Evolutionary conservation across 2,888 invertebrate genomes (phyloP), one percentile per base, ranked within the genome.

Genomic region (Himalopsyche anomala): DNA sequence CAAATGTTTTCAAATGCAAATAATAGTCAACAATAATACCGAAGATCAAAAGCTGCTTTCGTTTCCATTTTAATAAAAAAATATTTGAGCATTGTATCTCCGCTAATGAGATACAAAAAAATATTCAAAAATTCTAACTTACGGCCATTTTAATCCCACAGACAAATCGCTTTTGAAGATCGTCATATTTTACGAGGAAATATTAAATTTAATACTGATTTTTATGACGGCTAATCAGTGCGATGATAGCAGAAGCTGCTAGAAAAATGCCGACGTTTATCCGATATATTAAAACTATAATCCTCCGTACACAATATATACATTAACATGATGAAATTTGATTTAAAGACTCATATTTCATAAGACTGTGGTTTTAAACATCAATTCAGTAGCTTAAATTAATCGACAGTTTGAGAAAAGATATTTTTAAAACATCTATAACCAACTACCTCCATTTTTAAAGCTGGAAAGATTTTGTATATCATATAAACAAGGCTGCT

Each of bases 301-400:
- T 38, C 15, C 19, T 36, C 11, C 12, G 38, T 51, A 74, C 36
- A 74, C 36, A 74, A 36, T 74, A 62, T 28, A 74, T 15, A 74
- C 36, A 28, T 74, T 74, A 15, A 51, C 3, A 15, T 8, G 15
- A 4, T 51, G 51, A 19, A 12, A 36, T 74, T 12, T 12, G 38
- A 15, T 36, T 5, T 28, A 28, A 36, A 9, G 74, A 19, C 36
- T 74, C 74, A 38, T 38, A 74, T 74, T 74, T 74, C 74, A 74
- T 74, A 36, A 38, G 36, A 38, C 38, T 36, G 74, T 74, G 38
- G 15, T 12, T 12, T 74, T 9, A 36, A 74, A 74, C 74, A 74
- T 74, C 74, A 38, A 74, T 74, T 74, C 74, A 15, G 74, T 74
- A 74, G 74, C 36, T 74, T 74, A 36, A 74, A 74, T 28, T 36